Evolutionary conservation across 2,113 vertebrate species (phyloP).

Genomic region (Silurus asotus): DNA sequence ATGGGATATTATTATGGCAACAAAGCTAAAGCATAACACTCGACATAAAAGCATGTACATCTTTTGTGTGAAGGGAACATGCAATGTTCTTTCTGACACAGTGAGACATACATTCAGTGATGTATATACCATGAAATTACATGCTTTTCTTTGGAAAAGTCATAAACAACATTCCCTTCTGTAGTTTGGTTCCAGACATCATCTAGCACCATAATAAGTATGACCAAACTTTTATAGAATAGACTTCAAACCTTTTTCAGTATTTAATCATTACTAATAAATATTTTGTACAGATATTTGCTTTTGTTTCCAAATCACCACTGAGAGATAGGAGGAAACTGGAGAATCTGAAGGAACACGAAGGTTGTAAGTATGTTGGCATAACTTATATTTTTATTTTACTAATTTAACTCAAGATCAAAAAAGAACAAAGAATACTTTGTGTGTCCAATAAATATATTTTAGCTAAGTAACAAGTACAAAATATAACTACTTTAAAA

Average conservation of each 20-base stretch:
- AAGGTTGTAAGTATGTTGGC: background rate
- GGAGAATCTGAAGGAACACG: background rate
- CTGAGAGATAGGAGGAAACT: background rate
- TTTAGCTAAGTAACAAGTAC: background rate
- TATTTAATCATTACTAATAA: background rate
- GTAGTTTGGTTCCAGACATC: background rate
- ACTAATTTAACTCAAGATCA: background rate
- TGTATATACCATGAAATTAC: background rate
- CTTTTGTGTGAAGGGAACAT: constrained; percentile 13
- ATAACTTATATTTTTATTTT: background rate
- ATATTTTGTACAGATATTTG: background rate
- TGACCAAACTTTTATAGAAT: background rate
- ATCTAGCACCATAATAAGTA: background rate
- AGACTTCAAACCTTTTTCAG: background rate
- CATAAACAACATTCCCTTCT: background rate
- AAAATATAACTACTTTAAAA: background rate
- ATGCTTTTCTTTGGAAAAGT: background rate
- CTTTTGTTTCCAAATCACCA: background rate
- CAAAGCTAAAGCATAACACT: background rate
- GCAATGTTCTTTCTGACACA: background rate
- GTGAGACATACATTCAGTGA: background rate
- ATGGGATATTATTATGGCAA: background rate
- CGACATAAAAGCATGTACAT: background rate
- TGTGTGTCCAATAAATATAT: background rate
- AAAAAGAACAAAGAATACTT: background rate